These are phyloP conservation scores for Chymomyza amoena DNA, from an alignment of 2,888 invertebrate genomes.

Conservation along the genomic window DNA sequence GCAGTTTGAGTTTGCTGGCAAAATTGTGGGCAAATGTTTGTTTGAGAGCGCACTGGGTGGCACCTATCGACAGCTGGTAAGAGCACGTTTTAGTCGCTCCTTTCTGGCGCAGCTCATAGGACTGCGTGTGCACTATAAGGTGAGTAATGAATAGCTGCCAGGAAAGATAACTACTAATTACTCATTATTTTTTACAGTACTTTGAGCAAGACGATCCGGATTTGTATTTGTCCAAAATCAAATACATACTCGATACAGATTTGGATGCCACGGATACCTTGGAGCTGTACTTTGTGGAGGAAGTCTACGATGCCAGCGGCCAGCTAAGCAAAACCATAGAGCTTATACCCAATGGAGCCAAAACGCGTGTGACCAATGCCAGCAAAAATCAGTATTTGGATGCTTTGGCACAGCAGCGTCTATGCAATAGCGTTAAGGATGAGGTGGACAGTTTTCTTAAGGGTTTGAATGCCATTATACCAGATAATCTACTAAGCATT, in stretches of 20 bases:
- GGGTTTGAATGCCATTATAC: slow-evolving; percentile 93
- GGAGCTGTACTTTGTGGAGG: slow-evolving; percentile 93
- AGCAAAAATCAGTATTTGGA: slow-evolving; percentile 88
- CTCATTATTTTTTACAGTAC: slow-evolving; percentile 82
- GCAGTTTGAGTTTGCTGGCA: slow-evolving; percentile 95
- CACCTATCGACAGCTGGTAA: slow-evolving; percentile 91
- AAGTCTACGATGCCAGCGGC: slow-evolving; percentile 89
- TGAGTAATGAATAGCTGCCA: slow-evolving; percentile 66
- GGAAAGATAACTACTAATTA: neutral
- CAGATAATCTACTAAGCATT: slow-evolving; percentile 94
- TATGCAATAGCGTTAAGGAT: slow-evolving; percentile 88
- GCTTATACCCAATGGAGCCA: slow-evolving; percentile 89
- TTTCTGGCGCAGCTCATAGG: slow-evolving; percentile 97
- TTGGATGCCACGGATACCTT: slow-evolving; percentile 87
- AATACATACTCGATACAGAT: slow-evolving; percentile 94
- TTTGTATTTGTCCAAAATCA: slow-evolving; percentile 94
- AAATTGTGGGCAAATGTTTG: slow-evolving; percentile 95
- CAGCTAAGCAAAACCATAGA: slow-evolving; percentile 89
- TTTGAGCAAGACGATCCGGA: slow-evolving; percentile 98
- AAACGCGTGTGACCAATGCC: slow-evolving; percentile 82
- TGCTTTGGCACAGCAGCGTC: slow-evolving; percentile 91
- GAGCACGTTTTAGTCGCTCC: slow-evolving; percentile 93
- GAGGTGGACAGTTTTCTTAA: slow-evolving; percentile 94
- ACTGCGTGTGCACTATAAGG: slow-evolving; percentile 94
- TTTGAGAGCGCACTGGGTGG: slow-evolving; percentile 96